phyloP scores from a whole-genome alignment of 2,113 vertebrate genomes.

The Illadopsis cleaveri region DNA sequence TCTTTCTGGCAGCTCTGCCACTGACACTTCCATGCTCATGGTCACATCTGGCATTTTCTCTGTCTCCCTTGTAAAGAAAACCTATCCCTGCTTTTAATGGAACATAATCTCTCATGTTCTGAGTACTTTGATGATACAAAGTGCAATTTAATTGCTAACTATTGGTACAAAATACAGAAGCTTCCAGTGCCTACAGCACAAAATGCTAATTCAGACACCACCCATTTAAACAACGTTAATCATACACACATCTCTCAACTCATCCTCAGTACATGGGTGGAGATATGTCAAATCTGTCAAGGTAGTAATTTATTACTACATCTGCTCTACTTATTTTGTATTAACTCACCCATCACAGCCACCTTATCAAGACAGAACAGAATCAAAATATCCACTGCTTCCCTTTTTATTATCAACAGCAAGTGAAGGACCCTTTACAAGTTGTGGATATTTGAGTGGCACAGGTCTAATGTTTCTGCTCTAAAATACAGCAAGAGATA shows the following conservation, averaged over 20 bases:
- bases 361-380: not conserved
- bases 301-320: constrained; percentile 13
- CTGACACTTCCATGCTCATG: not conserved
- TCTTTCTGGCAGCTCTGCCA: not conserved
- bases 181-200: not conserved
- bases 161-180: not conserved
- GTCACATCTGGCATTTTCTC: not conserved
- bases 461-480: not conserved
- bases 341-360: constrained; percentile 15
- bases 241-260: constrained; percentile 9
- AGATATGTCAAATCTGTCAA: not conserved
- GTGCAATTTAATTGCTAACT: constrained; percentile 14
- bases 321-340: constrained; percentile 13
- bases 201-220: constrained; percentile 26
- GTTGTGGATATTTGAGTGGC: not conserved
- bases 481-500: not conserved
- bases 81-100: not conserved
- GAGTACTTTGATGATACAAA: not conserved
- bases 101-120: not conserved
- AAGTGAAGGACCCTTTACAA: not conserved
- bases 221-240: constrained; percentile 21
- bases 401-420: not conserved
- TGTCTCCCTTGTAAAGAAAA: not conserved
- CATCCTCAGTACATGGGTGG: constrained; percentile 31
- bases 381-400: not conserved